Evolutionary conservation across 1,140 invertebrate genomes (phyloP), one percentile per base, ranked within the genome.

Genomic region (Cotesia typhae): DNA sequence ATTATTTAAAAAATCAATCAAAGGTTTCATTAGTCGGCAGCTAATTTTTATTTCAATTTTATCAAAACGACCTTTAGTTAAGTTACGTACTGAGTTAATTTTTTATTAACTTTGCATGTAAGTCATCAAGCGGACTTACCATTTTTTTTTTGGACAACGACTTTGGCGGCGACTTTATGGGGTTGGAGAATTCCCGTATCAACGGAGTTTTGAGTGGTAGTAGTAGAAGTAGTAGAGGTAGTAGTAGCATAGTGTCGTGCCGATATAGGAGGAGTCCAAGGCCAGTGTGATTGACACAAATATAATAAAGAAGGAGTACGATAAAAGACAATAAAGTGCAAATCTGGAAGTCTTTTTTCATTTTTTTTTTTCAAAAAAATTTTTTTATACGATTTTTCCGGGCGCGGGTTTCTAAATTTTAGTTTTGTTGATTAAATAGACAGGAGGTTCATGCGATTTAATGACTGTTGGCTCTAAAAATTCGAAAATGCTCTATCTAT

Each of bases 121-220:
- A 87, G 85, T 87, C 86, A 79, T 86, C 66, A 81, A 80, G 82
- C 82, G 82, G 87, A 89, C 87, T 89, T 88, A 88, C 87, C 88
- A 86, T 86, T 89, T 80, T 87, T 88, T 87, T 87, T 88, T 88
- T 87, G 84, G 83, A 88, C 82, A 87, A 88, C 87, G 82, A 88
- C 85, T 88, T 88, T 88, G 83, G 87, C 87, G 87, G 87, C 85
- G 83, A 87, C 84, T 87, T 85, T 86, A 85, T 81, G 82, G 83
- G 84, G 84, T 85, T 84, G 83, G 82, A 78, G 70, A 28, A 85
- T 86, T 83, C 83, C 82, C 82, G 74, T 64, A 85, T 83, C 85
- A 84, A 85, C 84, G 84, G 80, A 86, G 85, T 85, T 82, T 87
- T 86, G 85, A 86, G 84, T 85, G 82, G 85, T 86, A 83, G 84